These are phyloP conservation scores for Lutjanus campechanus DNA, from an alignment of 2,797 vertebrate species.

Conservation along the genomic window DNA sequence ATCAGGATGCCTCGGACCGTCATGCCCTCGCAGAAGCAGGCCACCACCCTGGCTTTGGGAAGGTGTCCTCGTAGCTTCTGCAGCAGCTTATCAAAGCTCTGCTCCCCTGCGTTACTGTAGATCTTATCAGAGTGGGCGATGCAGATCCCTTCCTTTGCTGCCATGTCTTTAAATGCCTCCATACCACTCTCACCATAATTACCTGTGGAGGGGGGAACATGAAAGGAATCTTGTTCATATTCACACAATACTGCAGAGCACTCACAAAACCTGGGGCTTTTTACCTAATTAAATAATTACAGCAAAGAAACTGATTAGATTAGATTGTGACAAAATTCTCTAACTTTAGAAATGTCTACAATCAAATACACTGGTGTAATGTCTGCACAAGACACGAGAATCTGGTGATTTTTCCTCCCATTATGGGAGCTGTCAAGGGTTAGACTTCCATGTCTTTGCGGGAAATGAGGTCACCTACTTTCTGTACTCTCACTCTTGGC, in stretches of 20 bases:
- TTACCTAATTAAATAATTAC: not conserved
- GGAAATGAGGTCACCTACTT: constrained; percentile 86
- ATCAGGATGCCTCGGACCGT: constrained; percentile 96
- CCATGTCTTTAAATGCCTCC: constrained; percentile 99
- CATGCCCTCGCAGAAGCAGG: constrained; percentile 99
- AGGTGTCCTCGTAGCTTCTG: constrained; percentile 93
- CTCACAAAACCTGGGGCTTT: not conserved
- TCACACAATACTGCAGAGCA: not conserved
- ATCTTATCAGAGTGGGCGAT: constrained; percentile 99
- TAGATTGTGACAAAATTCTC: not conserved
- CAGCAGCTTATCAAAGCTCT: constrained; percentile 93
- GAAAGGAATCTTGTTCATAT: not conserved
- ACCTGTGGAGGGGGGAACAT: constrained; percentile 80
- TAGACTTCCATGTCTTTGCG: constrained; percentile 74
- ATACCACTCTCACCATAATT: constrained; percentile 99
- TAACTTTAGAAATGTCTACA: not conserved
- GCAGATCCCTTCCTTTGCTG: constrained; percentile 96
- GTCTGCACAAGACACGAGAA: constrained; percentile 41
- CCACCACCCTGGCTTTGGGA: constrained; percentile 97
- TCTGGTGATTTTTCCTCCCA: constrained; percentile 50
- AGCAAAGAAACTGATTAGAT: not conserved
- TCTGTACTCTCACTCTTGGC: constrained; percentile 53
- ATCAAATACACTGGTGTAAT: constrained; percentile 28
- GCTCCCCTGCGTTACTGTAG: constrained; percentile 97
- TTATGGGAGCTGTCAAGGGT: constrained; percentile 70